Conservation (phyloP, 2,113 vertebrate genomes). For the Tenrec ecaudatus region DNA sequence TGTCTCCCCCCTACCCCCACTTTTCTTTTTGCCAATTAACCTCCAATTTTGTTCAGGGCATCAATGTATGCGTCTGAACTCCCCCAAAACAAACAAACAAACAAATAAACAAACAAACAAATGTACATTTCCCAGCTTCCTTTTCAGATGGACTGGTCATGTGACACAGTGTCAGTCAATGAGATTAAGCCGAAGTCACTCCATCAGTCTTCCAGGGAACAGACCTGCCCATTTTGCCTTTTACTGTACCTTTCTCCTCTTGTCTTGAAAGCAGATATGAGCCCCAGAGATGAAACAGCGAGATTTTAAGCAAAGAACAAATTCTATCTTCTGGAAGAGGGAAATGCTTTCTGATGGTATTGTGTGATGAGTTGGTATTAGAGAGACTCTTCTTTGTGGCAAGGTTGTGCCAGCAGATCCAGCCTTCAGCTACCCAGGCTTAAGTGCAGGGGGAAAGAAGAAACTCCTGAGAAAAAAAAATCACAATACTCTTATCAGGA, state of each 20-base stretch:
- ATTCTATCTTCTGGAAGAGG: neutral
- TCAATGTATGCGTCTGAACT: too few relatives aligned
- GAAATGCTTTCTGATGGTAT: neutral
- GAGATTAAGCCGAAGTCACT: neutral
- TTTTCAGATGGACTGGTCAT: neutral
- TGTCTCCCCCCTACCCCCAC: too few relatives aligned
- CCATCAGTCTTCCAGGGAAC: neutral
- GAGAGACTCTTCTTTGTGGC: neutral
- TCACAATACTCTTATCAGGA: neutral
- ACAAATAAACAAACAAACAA: too few relatives aligned
- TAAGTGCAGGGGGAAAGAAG: neutral
- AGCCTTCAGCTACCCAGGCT: neutral
- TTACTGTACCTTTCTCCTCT: neutral
- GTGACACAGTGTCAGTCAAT: neutral
- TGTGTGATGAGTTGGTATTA: neutral
- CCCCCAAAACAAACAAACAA: too few relatives aligned
- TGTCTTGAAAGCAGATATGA: neutral
- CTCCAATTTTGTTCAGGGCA: too few relatives aligned
- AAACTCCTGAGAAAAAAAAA: neutral
- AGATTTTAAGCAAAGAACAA: conserved; percentile 19
- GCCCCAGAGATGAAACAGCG: neutral
- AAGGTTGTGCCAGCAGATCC: neutral
- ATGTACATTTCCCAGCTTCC: conserved; percentile 12
- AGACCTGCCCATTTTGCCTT: neutral
- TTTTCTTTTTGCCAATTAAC: too few relatives aligned